Base-by-base conservation (phyloP, 2,113 vertebrate genomes). In the Rhinoderma darwinii region DNA sequence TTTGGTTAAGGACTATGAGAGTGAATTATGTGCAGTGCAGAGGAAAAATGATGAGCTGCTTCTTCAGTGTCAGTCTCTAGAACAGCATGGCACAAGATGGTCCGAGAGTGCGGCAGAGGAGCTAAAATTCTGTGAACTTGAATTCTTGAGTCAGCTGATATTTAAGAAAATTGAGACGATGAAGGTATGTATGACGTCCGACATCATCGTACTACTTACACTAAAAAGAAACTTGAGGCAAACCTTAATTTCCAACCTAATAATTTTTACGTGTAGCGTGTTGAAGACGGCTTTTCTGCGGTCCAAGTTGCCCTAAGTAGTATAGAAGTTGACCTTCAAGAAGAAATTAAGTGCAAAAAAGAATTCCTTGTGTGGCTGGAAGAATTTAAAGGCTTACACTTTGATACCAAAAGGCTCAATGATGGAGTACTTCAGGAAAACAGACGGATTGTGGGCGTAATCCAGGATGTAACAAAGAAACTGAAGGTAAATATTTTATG, bases 231-330 rank as follows among this genome's bases (percentile, higher is more conserved):
- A 59, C 56, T 25, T 22, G 14, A 15, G 6, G 56, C 12, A 59
- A 39, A 8, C 43, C 3, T 43, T 66, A 41, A 4, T 15, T n/a
- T 51, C 14, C 15, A 70, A 3, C 44, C 54, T 66, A 66, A 41
- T 43, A 9, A 0, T 56, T 63, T 83, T 32, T 89, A 86, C 50
- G 83, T 89, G 4, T 89, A 95, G 95, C 90, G 61, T 77, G 88
- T 95, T 88, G 61, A 91, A 73, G 91, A 91, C 86, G 94, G 94
- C n/a, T 0, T 92, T 43, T 90, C 93, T 51, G 93, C 92, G 89
- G 90, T 89, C 66, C 91, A 93, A 88, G 81, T 15, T 5, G 90
- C 91, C 51, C 89, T 93, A 81, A 27, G 88, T 20, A 47, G 68
- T 75, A 89, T 94, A 88, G 91, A 93, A 61, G 32, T 32, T 39